These are phyloP conservation scores for Diarsia dahlii DNA, from an alignment of 2,888 invertebrate species.

Conservation along the genomic window DNA sequence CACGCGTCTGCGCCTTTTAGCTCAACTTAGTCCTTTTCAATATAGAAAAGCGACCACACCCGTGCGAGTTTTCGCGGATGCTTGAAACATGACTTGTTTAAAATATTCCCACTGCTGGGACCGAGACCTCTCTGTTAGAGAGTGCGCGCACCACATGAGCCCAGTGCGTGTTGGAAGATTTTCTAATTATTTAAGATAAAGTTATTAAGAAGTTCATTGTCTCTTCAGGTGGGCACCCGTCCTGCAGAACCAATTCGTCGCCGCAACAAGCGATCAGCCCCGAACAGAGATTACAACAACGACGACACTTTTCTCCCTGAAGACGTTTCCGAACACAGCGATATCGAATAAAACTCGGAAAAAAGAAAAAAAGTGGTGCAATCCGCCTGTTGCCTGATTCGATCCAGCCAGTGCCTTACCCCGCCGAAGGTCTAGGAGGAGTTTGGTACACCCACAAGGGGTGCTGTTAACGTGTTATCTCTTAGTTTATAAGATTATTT, in stretches of 20 bases:
- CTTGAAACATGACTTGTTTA: not conserved
- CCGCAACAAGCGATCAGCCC: slow-evolving; percentile 64
- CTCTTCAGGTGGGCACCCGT: slow-evolving; percentile 67
- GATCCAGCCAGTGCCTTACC: not conserved
- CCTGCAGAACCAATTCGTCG: slow-evolving; percentile 56
- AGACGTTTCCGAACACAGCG: slow-evolving; percentile 79
- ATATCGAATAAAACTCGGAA: slow-evolving; percentile 47
- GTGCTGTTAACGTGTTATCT: not conserved
- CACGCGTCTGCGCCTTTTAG: not conserved
- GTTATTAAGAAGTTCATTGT: not conserved
- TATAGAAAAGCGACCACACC: not conserved
- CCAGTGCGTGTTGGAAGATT: not conserved
- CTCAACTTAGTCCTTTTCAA: not conserved
- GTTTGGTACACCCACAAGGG: not conserved
- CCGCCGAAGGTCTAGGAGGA: not conserved
- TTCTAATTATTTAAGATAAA: no score
- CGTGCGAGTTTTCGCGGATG: not conserved
- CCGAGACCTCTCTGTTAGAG: not conserved
- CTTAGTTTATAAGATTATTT: not conserved
- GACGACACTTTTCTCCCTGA: slow-evolving; percentile 85
- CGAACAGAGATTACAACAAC: slow-evolving; percentile 72
- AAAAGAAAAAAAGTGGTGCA: not conserved
- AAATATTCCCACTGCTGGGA: not conserved
- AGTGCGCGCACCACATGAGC: not conserved
- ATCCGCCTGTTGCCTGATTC: not conserved